Evolutionary conservation across 2,113 vertebrate species (phyloP).

Genomic region (Fukomys damarensis): DNA sequence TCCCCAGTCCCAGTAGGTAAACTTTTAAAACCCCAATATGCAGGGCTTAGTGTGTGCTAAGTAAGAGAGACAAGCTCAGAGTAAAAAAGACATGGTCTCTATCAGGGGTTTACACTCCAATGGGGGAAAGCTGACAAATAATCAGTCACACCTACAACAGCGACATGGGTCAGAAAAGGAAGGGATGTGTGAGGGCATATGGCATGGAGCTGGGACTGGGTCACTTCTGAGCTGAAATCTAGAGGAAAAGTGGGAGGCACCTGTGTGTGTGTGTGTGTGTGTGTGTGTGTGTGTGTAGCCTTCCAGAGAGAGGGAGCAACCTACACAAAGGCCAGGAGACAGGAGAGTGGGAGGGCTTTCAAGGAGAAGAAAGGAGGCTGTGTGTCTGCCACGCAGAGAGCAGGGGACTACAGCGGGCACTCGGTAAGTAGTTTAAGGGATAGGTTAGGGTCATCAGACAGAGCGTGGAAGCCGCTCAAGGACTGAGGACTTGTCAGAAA

Average conservation of each 20-base stretch:
- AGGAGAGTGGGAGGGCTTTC: background rate
- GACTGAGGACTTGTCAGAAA: background rate
- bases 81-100: background rate
- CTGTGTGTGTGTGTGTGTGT: background rate
- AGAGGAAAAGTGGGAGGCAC: background rate
- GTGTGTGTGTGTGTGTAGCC: background rate
- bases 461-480: background rate
- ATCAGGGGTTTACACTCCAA: background rate
- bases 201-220: background rate
- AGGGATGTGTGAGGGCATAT: background rate
- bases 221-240: background rate
- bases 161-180: background rate
- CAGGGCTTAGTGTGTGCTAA: background rate
- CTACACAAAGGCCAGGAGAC: background rate
- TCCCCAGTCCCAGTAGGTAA: background rate
- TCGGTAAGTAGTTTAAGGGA: rapidly evolving
- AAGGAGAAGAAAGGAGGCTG: background rate
- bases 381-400: background rate
- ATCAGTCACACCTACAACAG: background rate
- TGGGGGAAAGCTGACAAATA: background rate
- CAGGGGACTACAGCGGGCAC: too few species aligned
- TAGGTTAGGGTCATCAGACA: background rate
- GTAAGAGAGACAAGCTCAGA: background rate
- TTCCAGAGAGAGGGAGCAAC: background rate
- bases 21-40: background rate